Evolutionary conservation across 2,888 invertebrate genomes (phyloP).

Genomic region (Strigamia transsilvanica): DNA sequence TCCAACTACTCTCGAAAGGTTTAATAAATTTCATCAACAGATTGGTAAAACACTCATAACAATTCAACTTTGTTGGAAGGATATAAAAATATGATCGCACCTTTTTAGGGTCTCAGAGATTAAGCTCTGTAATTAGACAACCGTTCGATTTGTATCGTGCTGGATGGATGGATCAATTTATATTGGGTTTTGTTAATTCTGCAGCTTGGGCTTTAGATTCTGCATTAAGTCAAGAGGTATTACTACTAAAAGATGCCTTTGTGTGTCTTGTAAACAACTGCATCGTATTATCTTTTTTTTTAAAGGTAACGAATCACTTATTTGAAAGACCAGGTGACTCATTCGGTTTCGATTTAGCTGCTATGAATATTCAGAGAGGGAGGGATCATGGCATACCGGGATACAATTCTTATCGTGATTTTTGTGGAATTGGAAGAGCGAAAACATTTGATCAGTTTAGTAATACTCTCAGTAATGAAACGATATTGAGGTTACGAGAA

Average conservation of each 20-base stretch:
- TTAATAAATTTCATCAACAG: conserved; percentile 57
- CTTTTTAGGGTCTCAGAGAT: conserved; percentile 50
- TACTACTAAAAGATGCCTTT: too few relatives aligned
- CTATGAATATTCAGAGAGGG: conserved; percentile 60
- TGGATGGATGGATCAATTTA: conserved; percentile 57
- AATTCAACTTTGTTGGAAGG: too few relatives aligned
- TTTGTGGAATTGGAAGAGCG: conserved; percentile 59
- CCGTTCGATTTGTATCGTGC: conserved; percentile 57
- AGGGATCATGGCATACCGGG: conserved; percentile 60
- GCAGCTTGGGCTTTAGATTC: conserved; percentile 57
- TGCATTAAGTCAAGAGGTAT: conserved; percentile 56
- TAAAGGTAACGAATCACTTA: conserved; percentile 60
- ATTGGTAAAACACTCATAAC: conserved; percentile 48
- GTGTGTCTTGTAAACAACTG: background rate
- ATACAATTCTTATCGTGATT: conserved; percentile 62
- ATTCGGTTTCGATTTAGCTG: conserved; percentile 60
- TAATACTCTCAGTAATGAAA: conserved; percentile 88
- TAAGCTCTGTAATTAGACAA: conserved; percentile 54
- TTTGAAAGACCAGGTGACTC: conserved; percentile 60
- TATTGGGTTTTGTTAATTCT: conserved; percentile 56
- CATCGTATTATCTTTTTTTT: background rate
- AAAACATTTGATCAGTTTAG: conserved; percentile 73
- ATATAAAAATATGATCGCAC: background rate
- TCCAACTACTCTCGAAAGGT: conserved; percentile 56
- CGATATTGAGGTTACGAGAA: conserved; percentile 80